Conservation (phyloP, 64 coral and sea anemone genomes). For the Montipora cactus region DNA sequence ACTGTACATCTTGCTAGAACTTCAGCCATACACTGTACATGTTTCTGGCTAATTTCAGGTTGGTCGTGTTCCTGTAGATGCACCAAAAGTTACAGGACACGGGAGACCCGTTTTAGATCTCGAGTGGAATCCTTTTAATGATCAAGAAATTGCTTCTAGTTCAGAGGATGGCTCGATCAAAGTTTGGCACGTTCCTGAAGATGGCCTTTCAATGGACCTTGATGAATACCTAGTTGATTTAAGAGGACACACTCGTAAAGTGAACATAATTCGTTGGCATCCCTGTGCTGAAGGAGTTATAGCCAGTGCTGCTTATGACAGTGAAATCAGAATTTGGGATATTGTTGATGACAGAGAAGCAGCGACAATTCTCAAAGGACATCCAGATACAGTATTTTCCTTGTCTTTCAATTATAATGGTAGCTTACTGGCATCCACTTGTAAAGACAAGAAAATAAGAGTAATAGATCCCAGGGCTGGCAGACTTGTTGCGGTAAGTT, state of each 20-base stretch:
- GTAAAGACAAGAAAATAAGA: slow-evolving; percentile 98
- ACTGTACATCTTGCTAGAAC: too few relatives aligned
- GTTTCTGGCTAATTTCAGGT: slow-evolving; percentile 38
- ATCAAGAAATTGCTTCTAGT: slow-evolving; percentile 90
- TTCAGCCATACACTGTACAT: neutral
- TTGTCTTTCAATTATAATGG: slow-evolving; percentile 96
- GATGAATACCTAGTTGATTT: slow-evolving; percentile 86
- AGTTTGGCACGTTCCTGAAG: slow-evolving; percentile 91
- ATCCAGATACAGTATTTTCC: slow-evolving; percentile 91
- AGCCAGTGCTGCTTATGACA: slow-evolving; percentile 96
- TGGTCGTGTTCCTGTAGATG: slow-evolving; percentile 79
- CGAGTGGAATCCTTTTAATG: slow-evolving; percentile 97
- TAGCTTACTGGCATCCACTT: slow-evolving; percentile 89
- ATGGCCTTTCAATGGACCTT: slow-evolving; percentile 88
- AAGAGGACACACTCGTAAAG: slow-evolving; percentile 86
- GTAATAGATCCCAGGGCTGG: slow-evolving; percentile 92
- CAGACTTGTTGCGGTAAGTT: slow-evolving; percentile 78
- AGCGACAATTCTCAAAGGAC: slow-evolving; percentile 88
- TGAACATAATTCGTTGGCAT: slow-evolving; percentile 95
- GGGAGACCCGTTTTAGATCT: slow-evolving; percentile 81
- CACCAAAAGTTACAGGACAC: slow-evolving; percentile 89
- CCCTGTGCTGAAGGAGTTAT: slow-evolving; percentile 88
- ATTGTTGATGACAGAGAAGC: slow-evolving; percentile 78
- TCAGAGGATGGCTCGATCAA: slow-evolving; percentile 95
- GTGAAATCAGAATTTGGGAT: slow-evolving; percentile 93